Base-by-base conservation (phyloP, 2,797 vertebrate species). In the Myotis daubentonii region DNA sequence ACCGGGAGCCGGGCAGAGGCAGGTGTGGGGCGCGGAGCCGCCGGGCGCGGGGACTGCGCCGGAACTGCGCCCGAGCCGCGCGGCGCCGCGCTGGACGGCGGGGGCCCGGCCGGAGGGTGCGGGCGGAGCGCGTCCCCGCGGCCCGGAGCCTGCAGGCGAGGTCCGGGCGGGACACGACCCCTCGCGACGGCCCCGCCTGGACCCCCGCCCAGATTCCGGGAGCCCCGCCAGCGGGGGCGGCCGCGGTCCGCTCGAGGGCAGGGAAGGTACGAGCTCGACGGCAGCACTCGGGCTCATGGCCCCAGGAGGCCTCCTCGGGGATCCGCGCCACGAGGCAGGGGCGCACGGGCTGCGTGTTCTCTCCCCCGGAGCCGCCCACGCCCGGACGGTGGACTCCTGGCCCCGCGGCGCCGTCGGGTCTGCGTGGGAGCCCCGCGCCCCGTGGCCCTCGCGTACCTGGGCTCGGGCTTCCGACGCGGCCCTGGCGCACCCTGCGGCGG, bases 1-100 rank as follows among this genome's bases (percentile, higher is more conserved):
- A 96, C 92, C 83, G n/a, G 96, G 94, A 96, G 94, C 96, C 76
- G 95, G 95, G 96, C 96, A 96, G 97, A 97, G 47, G 97, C 97
- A 97, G 97, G 97, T 97, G 97, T 93, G 96, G 95, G 96, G 92
- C 93, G 92, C 97, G 71, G 95, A 93, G 96, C 92, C 22, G 93
- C 94, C 91, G 57, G 8, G 97, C 96, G 94, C 92, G 93, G 90
- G 96, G 96, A 97, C 96, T 97, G 97, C 96, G 97, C 96, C 95
- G 96, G 97, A 97, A 97, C 96, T 97, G 97, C 97, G 96, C 97
- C 94, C 72, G 16, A 74, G 90, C 51, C 87, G 90, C 92, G 79
- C 92, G 95, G 95, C 87, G 94, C 81, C 87, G 92, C 92, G 89
- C 95, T 95, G 94, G 93, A 94, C 95, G 91, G 93, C 93, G 57